These are phyloP conservation scores for Heliconius himera DNA, from an alignment of 1,140 invertebrate species.

Conservation along the genomic window DNA sequence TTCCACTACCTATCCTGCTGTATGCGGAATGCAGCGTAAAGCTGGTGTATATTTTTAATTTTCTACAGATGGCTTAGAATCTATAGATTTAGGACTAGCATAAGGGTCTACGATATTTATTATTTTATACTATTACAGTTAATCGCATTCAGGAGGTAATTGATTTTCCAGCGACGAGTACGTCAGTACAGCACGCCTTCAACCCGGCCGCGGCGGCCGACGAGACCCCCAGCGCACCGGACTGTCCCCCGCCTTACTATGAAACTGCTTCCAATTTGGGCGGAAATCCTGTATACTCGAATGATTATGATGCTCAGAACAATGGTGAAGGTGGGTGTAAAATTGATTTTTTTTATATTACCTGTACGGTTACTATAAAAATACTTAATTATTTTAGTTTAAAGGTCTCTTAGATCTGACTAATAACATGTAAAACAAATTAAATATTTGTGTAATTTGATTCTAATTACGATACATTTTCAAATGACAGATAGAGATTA, in stretches of 20 bases:
- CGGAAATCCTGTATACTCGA: not conserved
- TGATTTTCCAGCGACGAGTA: conserved; percentile 40
- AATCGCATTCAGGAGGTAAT: conserved; percentile 5
- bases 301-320: conserved; percentile 10
- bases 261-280: not conserved
- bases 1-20: too few relatives aligned
- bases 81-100: not conserved
- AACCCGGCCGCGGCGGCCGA: conserved; percentile 16
- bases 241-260: conserved; percentile 49
- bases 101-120: not conserved
- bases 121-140: conserved; percentile 3
- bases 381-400: too few relatives aligned
- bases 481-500: not conserved
- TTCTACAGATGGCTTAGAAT: too few relatives aligned
- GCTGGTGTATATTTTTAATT: too few relatives aligned
- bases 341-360: not conserved
- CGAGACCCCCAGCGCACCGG: conserved; percentile 42
- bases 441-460: too few relatives aligned
- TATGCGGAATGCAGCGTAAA: too few relatives aligned
- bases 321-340: conserved; percentile 19
- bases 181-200: conserved; percentile 45
- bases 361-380: not conserved
- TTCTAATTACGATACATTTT: too few relatives aligned
- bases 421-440: too few relatives aligned
- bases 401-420: too few relatives aligned